Base-by-base conservation (phyloP, 2,888 invertebrate genomes). In the Oxyteleia sp. region DNA sequence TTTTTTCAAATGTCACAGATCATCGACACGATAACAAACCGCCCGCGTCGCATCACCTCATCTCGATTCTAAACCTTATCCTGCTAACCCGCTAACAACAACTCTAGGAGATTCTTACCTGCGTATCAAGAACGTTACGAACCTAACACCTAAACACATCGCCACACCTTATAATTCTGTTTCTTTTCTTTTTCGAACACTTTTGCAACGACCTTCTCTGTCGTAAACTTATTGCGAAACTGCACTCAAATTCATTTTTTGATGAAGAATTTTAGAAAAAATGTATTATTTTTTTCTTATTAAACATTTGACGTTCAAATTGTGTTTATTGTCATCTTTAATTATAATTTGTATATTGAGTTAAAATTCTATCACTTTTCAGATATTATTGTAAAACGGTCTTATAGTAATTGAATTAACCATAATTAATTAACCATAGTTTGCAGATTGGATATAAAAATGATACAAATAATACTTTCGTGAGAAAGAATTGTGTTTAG, bases 1-100 rank as follows among this genome's bases (percentile, higher is more conserved):
- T 86, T 88, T 87, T 85, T 86, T n/a, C 83, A 87, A 88, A 86
- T 87, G 87, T 90, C 88, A 87, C 88, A 89, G 89, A 91, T 91
- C 88, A 91, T 91, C 89, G 87, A 82, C 68, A 72, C 86, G 90
- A 90, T 90, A 90, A 88, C 84, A 75, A 85, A 87, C 87, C 86
- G 83, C 83, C 89, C 88, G 87, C 84, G 87, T 86, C 86, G 87
- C 86, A 85, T 86, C 84, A 86, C 55, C 87, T 86, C 85, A 86
- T 87, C 87, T 87, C 85, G 86, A 86, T 86, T 88, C 87, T 87
- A 89, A 88, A 89, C 82, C 87, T 89, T 87, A 88, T 87, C 87
- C 87, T 84, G 47, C 68, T 63, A 51, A 64, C 84, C 88, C 87
- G 87, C 85, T 87, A 87, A 88, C 89, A 88, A 87, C 86, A 84